Percentiles rank a stretch among this genome's conserved stretches.
Evolutionary conservation across 2,888 invertebrate species (phyloP).

Genomic region (Xylota segnis): DNA sequence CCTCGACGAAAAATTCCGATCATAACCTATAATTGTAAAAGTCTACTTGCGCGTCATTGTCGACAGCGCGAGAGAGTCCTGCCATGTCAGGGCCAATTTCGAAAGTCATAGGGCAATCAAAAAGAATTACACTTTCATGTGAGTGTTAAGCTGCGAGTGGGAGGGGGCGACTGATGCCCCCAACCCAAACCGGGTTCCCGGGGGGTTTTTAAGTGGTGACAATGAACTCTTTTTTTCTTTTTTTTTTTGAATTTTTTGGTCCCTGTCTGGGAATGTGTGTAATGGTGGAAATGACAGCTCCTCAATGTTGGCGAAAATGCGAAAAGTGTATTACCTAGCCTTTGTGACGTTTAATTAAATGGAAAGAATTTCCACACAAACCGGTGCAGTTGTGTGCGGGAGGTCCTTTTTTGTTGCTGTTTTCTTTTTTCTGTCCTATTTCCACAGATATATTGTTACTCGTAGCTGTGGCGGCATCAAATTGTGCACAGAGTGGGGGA

Average conservation of each 20-base stretch:
- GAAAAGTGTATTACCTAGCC: slow-evolving; percentile 54
- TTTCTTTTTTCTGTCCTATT: not conserved
- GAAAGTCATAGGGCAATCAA: slow-evolving; percentile 61
- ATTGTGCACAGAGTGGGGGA: not conserved
- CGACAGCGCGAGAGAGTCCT: slow-evolving; percentile 23
- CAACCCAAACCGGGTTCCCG: not conserved
- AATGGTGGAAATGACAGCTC: slow-evolving; percentile 63
- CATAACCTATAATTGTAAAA: slow-evolving; percentile 72
- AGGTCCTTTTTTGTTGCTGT: not conserved
- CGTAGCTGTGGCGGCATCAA: not conserved
- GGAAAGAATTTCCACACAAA: slow-evolving; percentile 48
- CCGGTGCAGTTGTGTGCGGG: not conserved
- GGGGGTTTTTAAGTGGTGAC: slow-evolving; percentile 59
- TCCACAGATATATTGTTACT: not conserved
- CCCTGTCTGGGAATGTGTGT: slow-evolving; percentile 63
- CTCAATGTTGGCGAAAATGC: slow-evolving; percentile 46
- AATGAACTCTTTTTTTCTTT: slow-evolving; percentile 65
- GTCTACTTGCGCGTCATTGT: slow-evolving; percentile 56
- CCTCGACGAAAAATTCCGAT: slow-evolving; percentile 60
- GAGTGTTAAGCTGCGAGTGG: not conserved
- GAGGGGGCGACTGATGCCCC: slow-evolving; percentile 3
- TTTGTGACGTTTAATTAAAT: slow-evolving; percentile 70
- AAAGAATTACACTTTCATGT: slow-evolving; percentile 47
- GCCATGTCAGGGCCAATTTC: slow-evolving; percentile 57
- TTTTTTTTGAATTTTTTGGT: not conserved